Base-by-base conservation (phyloP, 2,797 vertebrate genomes). In the Carapus acus region DNA sequence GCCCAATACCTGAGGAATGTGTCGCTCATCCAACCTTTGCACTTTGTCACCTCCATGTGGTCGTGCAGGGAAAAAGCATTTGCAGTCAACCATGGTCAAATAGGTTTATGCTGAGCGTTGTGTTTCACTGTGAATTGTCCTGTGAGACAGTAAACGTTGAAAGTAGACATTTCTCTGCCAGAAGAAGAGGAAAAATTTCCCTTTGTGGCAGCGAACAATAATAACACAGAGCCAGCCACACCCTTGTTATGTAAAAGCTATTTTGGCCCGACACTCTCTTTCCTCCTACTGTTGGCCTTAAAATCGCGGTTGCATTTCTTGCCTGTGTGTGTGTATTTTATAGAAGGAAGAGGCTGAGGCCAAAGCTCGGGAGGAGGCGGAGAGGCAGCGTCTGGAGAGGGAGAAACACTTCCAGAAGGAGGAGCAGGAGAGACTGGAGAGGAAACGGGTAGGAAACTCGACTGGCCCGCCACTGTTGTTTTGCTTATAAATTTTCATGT, bases 331-430 rank as follows among this genome's bases (percentile, higher is more conserved):
- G 23, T 82, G 54, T 72, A 56, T 74, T 22, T 82, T 54, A 43
- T 85, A 98, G 96, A 95, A 88, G 81, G 96, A 97, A 78, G 94
- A 96, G 78, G 90, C 91, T 0, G 96, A 98, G 77, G 89, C 85
- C 0, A 90, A 85, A 64, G 92, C 91, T 0, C 85, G 90, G 0
- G 92, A 96, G 76, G 95, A 98, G 76, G 93, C 91, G 0, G 94
- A 98, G 76, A 88, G 84, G 71, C 95, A 98, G 82, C 91, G 93
- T 2, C 80, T 92, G 74, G 95, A 99, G 79, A 83, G 96, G 71
- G 95, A 97, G 74, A 95, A 92, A 69, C 96, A 97, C 82, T 97
- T 98, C 87, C 95, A 93, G 87, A 91, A 90, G 43, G 95, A 98
- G 86, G 94, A 98, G 82, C 93, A 91, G 82, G 96, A 99, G 76